Evolutionary conservation across 2,113 vertebrate species (phyloP), one percentile per base, ranked within the genome.

Genomic region (Megalops atlanticus): DNA sequence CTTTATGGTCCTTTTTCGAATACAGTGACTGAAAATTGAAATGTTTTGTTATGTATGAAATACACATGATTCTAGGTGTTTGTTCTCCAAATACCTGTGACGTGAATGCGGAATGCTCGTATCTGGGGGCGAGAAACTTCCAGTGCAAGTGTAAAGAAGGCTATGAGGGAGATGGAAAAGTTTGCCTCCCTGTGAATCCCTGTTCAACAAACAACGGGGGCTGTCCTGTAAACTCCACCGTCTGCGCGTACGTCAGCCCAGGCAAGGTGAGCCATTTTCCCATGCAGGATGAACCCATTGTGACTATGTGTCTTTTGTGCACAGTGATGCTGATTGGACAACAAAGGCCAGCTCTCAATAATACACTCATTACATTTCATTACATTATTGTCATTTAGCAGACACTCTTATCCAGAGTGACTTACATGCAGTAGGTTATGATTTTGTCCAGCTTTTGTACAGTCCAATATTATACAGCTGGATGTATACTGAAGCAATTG

Each of bases 161-260:
- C 68, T 97, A 93, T 41, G 78, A 93, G 40, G 98, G 97, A 0
- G 93, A 99, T 0, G 98, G 97, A 2, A 92, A 45, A 21, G 79
- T 96, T 58, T 99, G 98, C 75, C 84, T 94, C 75, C 94, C 96
- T 24, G 87, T 86, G 79, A 96, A 99, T 81, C 96, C 94, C 0
- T 99, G 98, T 76, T 69, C 88, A 5, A 11, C 77, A n/a, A 89
- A 89, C 91, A 93, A 96, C 0, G 97, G 97, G 33, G 96, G 95
- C 64, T 99, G 98, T 82, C 95, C 95, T 47, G 77, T 86, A 71
- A 93, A 96, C 85, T 94, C 96, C 3, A 97, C 96, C 0, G 0
- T 86, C 33, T 99, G 98, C 85, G 3, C 94, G 49, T 95, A 93
- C 76, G 87, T 70, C 72, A 86, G 84, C 38, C 92, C 96, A n/a